phyloP scores from a whole-genome alignment of 2,113 vertebrate genomes.

The Tyrannus savana region DNA sequence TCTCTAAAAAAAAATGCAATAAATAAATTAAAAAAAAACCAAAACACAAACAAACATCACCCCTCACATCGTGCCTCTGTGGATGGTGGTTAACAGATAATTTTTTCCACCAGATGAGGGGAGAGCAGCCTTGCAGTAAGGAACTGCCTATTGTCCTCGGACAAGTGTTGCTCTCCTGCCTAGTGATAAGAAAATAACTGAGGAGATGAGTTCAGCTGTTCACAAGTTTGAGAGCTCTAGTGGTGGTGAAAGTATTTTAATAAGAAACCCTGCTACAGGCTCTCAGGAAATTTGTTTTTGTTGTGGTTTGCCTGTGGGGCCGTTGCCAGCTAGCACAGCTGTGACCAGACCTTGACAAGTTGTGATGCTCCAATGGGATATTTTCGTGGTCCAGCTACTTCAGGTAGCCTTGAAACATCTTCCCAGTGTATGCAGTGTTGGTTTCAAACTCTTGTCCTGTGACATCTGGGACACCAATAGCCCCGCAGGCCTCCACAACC shows the following conservation, averaged over 20 bases:
- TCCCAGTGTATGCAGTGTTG: neutral
- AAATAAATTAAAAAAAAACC: neutral
- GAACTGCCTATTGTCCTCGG: neutral
- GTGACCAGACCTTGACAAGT: neutral
- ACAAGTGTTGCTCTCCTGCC: neutral
- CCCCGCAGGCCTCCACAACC: accelerated
- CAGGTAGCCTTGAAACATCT: neutral
- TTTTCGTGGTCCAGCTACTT: accelerated
- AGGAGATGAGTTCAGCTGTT: slow-evolving; percentile 21
- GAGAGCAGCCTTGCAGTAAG: neutral
- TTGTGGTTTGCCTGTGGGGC: neutral
- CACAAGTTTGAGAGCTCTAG: neutral
- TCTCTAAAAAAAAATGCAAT: neutral
- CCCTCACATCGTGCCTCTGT: neutral
- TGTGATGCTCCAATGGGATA: accelerated
- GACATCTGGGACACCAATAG: neutral
- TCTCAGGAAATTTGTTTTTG: neutral
- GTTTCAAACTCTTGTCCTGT: neutral
- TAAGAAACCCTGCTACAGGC: neutral
- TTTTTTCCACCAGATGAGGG: slow-evolving; percentile 6
- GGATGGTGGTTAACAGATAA: neutral
- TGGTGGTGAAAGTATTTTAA: neutral
- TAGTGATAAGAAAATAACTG: neutral
- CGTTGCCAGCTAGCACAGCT: neutral
- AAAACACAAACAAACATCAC: neutral